A percentile compares a stretch with the other conserved stretches of the same genome.
Conservation (phyloP, 2,888 invertebrate species). For the Conchocele bisecta region DNA sequence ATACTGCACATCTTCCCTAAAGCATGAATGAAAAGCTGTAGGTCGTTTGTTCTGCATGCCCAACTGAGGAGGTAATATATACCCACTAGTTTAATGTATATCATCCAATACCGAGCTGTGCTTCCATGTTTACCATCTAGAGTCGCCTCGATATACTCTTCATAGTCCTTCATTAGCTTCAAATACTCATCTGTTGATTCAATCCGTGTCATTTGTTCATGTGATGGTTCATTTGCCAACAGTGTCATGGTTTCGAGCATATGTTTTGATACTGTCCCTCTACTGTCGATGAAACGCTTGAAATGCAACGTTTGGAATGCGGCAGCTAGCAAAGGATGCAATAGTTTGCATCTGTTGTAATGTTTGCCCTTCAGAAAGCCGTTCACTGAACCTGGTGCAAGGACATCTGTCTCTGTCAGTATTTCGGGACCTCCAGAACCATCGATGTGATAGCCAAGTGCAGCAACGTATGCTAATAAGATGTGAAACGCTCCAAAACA, state of each 20-base stretch:
- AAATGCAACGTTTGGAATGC: too few relatives aligned
- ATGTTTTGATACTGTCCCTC: too few relatives aligned
- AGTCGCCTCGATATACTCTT: constrained; percentile 14
- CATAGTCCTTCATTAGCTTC: constrained; percentile 3
- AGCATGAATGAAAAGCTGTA: constrained; percentile 35
- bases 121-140: constrained; percentile 36
- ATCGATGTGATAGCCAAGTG: constrained; percentile 44
- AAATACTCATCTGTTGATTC: too few relatives aligned
- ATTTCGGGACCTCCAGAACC: constrained; percentile 47
- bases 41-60: constrained; percentile 43
- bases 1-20: constrained; percentile 14
- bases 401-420: constrained; percentile 46
- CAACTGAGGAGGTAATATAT: constrained; percentile 20
- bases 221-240: too few relatives aligned
- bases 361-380: constrained; percentile 41
- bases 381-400: constrained; percentile 49
- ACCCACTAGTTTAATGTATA: constrained; percentile 40
- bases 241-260: too few relatives aligned
- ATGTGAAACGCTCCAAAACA: too few relatives aligned
- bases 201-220: too few relatives aligned
- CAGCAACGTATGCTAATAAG: constrained; percentile 51
- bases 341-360: constrained; percentile 54
- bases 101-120: constrained; percentile 53
- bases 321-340: constrained; percentile 44
- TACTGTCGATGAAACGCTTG: constrained; percentile 42